Evolutionary conservation across 2,113 vertebrate genomes (phyloP), one percentile per base, ranked within the genome.

Genomic region (Triplophysa rosa): DNA sequence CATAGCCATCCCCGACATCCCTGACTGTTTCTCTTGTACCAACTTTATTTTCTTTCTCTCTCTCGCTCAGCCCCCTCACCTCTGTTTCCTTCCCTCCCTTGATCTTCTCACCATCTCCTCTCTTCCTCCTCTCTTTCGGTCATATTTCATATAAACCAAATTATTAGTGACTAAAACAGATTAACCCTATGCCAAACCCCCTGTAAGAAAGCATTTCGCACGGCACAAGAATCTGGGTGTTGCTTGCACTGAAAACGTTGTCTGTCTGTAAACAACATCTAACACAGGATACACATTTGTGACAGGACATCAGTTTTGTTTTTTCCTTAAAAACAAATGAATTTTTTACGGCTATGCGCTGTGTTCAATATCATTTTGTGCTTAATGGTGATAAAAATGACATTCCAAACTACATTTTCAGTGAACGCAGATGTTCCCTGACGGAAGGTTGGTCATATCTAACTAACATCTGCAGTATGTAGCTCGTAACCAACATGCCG

Each of bases 1-100:
- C 94, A 96, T 86, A 94, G 88, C 77, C 67, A 37, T 81, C 79
- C 80, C 68, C 49, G 42, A 14, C 81, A 69, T 7, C 37, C 7
- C 13, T 66, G n/a, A 5, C 23, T 54, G 47, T 72, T 12, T 66
- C 14, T 59, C 58, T 49, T 58, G 26, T 56, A 21, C 61, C 26
- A 33, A 61, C 67, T 80, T 45, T 11, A 24, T 61, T 45, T 69
- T n/a, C 29, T 24, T 13, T 24, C 12, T 52, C 65, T 24, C 26
- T 1, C 67, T 40, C 64, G 19, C 33, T 21, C 49, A 37, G 33
- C 37, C 56, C 66, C 11, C 33, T 52, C 47, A 45, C 29, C 58
- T 42, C 42, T 78, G 24, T 45, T 79, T 74, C 82, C 74, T 42
- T 83, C 66, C 58, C 17, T 67, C 33, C 2, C 52, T 40, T 37